Conservation (phyloP, 1,140 invertebrate species). For the Brachionus rotundiformis region DNA sequence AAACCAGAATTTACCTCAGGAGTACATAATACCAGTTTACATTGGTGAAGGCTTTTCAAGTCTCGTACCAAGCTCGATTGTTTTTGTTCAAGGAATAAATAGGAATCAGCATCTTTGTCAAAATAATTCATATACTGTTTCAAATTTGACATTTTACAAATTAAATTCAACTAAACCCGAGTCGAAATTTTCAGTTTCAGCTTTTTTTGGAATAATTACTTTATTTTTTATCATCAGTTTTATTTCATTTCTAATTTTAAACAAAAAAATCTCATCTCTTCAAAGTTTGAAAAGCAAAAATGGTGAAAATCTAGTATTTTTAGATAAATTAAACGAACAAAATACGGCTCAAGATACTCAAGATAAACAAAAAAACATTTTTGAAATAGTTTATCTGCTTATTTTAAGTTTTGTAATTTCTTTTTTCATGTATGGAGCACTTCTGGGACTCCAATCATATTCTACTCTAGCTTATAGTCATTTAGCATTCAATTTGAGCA, state of each 20-base stretch:
- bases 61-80: slow-evolving; percentile 26
- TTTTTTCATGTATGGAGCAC: slow-evolving; percentile 69
- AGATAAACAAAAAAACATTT: background rate
- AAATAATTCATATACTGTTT: background rate
- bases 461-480: slow-evolving; percentile 84
- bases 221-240: slow-evolving; percentile 11
- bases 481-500: slow-evolving; percentile 46
- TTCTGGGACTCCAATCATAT: slow-evolving; percentile 82
- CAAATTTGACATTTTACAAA: background rate
- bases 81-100: slow-evolving; percentile 45
- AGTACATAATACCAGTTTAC: slow-evolving; percentile 72
- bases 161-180: background rate
- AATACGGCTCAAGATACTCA: background rate
- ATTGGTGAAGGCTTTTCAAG: slow-evolving; percentile 66
- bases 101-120: background rate
- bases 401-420: slow-evolving; percentile 31
- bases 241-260: slow-evolving; percentile 13
- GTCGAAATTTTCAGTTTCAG: slow-evolving; percentile 40
- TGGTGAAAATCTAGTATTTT: background rate
- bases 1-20: slow-evolving; percentile 67
- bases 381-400: slow-evolving; percentile 12
- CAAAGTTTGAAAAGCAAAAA: background rate
- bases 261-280: background rate
- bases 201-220: slow-evolving; percentile 23
- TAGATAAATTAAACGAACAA: background rate